phyloP scores from a whole-genome alignment of 2,888 invertebrate genomes.

The Microctonus brassicae region DNA sequence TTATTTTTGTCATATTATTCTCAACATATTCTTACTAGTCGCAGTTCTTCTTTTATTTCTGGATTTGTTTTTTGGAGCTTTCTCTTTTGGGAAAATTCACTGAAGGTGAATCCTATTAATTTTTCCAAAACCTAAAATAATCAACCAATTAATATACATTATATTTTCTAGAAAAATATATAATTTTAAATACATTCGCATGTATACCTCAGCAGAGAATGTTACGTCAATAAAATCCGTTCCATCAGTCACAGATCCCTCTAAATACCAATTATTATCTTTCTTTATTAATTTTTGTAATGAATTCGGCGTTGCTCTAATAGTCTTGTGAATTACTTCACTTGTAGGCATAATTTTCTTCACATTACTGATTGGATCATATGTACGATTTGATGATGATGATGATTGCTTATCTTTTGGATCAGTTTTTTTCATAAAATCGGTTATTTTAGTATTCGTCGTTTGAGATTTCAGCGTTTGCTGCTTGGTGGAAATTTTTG shows the following conservation, averaged over 20 bases:
- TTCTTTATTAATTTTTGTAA: slow-evolving; percentile 73
- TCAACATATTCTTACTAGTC: slow-evolving; percentile 47
- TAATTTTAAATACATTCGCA: neutral
- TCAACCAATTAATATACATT: slow-evolving; percentile 13
- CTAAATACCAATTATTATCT: slow-evolving; percentile 73
- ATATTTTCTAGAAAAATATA: slow-evolving; percentile 2
- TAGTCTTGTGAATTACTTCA: slow-evolving; percentile 56
- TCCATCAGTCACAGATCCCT: slow-evolving; percentile 74
- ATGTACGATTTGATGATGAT: slow-evolving; percentile 44
- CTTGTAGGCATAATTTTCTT: slow-evolving; percentile 42
- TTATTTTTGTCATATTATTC: neutral
- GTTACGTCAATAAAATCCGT: slow-evolving; percentile 73
- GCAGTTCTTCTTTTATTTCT: slow-evolving; percentile 53
- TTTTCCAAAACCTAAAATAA: slow-evolving; percentile 56
- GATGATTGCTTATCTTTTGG: slow-evolving; percentile 10
- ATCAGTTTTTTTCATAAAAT: slow-evolving; percentile 45
- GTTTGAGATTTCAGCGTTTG: neutral
- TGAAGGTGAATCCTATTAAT: slow-evolving; percentile 56
- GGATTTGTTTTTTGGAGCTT: slow-evolving; percentile 58
- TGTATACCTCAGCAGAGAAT: slow-evolving; percentile 72
- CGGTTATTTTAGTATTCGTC: slow-evolving; percentile 46
- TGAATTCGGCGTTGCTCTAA: slow-evolving; percentile 74
- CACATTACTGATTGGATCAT: slow-evolving; percentile 54
- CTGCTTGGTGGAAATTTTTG: neutral
- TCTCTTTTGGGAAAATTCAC: slow-evolving; percentile 58